Conservation (phyloP, 2,888 invertebrate species). For the Aporophyla nigra region DNA sequence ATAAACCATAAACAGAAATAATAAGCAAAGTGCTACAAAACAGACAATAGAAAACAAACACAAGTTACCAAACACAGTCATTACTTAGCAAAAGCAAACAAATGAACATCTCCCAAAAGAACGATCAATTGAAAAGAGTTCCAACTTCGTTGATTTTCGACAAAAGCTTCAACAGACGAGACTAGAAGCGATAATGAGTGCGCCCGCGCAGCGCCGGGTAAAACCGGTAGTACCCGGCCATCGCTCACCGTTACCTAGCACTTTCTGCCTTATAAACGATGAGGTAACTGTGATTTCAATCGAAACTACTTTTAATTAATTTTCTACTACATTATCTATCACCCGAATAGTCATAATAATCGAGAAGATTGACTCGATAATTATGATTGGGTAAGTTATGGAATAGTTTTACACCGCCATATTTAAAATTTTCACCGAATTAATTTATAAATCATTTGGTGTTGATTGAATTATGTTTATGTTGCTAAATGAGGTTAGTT, state of each 20-base stretch:
- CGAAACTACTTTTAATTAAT: constrained; percentile 88
- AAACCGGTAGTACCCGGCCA: constrained; percentile 88
- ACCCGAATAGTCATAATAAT: constrained; percentile 75
- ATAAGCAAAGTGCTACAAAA: constrained; percentile 11
- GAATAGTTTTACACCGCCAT: constrained; percentile 68
- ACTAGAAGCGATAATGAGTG: constrained; percentile 83
- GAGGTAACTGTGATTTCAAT: constrained; percentile 86
- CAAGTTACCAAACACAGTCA: constrained; percentile 52
- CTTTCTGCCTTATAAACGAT: constrained; percentile 84
- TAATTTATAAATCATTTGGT: constrained; percentile 69
- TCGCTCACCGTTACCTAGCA: constrained; percentile 88
- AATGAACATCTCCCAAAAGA: constrained; percentile 53
- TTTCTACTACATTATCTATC: constrained; percentile 86
- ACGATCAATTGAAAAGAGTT: constrained; percentile 65
- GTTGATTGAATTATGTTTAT: constrained; percentile 71
- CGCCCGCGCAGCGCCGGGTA: constrained; percentile 77
- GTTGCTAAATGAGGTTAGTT: constrained; percentile 63
- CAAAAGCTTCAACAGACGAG: constrained; percentile 79
- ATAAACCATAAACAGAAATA: not conserved
- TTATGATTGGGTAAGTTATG: constrained; percentile 75
- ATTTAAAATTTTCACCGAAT: constrained; percentile 68
- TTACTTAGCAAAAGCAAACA: constrained; percentile 63
- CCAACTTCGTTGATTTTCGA: constrained; percentile 77
- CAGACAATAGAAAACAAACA: constrained; percentile 35
- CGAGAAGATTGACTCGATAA: constrained; percentile 70